phyloP scores from a whole-genome alignment of 2,113 vertebrate species.

The Myrmecophaga tridactyla region DNA sequence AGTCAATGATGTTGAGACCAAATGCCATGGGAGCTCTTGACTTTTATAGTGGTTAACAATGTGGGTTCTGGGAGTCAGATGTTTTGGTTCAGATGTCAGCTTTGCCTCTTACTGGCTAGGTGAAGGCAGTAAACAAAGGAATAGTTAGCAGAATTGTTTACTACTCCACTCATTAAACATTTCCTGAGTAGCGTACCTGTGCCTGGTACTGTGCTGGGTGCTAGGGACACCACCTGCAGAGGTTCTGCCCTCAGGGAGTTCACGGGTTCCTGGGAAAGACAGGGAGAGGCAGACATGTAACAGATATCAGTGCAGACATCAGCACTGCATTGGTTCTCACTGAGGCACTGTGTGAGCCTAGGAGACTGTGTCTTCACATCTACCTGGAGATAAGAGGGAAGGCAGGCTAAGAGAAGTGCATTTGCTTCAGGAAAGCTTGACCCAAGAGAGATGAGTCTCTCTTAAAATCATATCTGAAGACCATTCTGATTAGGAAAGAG shows the following conservation, averaged over 20 bases:
- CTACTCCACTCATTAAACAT: neutral
- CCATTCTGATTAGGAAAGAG: neutral
- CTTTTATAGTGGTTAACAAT: neutral
- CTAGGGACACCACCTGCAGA: neutral
- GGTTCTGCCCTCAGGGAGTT: neutral
- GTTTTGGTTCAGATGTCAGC: neutral
- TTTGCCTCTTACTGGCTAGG: neutral
- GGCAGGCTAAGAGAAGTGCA: neutral
- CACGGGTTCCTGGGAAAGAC: neutral
- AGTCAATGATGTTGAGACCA: constrained; percentile 70
- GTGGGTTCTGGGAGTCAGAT: neutral
- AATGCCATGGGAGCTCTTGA: constrained; percentile 71
- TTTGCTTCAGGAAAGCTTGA: neutral
- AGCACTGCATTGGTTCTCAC: neutral
- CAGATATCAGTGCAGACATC: neutral
- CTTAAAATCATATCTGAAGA: neutral
- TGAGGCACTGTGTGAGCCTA: neutral
- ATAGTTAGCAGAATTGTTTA: neutral
- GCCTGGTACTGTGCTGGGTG: neutral
- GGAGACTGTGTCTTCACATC: neutral
- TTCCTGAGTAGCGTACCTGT: neutral
- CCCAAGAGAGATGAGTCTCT: too few relatives aligned
- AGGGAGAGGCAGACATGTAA: neutral
- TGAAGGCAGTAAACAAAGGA: neutral
- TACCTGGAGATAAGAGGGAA: neutral